A percentile compares a stretch with the other conserved stretches of the same genome.
Evolutionary conservation across 2,888 invertebrate genomes (phyloP).

Genomic region (Colostygia pectinataria): DNA sequence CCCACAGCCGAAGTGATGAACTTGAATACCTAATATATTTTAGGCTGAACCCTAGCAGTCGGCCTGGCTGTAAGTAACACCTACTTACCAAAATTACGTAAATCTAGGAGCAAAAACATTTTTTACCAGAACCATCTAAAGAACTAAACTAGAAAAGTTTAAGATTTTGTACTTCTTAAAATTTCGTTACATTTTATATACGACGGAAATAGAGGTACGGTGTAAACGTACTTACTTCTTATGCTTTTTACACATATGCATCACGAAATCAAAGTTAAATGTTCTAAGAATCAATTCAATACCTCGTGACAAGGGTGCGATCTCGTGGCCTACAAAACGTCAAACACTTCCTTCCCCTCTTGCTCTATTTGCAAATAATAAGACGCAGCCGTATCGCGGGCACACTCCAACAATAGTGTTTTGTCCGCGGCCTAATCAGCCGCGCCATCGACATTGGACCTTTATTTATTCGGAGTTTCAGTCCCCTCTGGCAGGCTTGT

Average conservation of each 20-base stretch:
- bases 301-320: background rate
- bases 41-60: no score
- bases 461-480: slow-evolving; percentile 11
- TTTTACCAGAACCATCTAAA: no score
- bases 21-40: no score
- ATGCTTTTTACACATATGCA: no score
- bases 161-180: no score
- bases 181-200: no score
- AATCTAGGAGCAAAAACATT: background rate
- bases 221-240: background rate
- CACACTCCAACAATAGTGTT: slow-evolving; percentile 31
- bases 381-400: slow-evolving; percentile 23
- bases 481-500: background rate
- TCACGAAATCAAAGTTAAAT: no score
- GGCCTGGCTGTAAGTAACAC: background rate
- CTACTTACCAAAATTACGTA: background rate
- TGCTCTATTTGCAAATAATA: slow-evolving; percentile 9
- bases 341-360: slow-evolving; percentile 3
- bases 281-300: background rate
- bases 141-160: no score
- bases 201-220: no score
- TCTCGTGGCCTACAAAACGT: background rate
- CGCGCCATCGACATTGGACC: slow-evolving; percentile 24
- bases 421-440: slow-evolving; percentile 34
- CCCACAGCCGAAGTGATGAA: no score